A percentile compares a stretch with the other conserved stretches of the same genome.
Conservation (phyloP, 2,113 vertebrate species). For the Ornithorhynchus anatinus region DNA sequence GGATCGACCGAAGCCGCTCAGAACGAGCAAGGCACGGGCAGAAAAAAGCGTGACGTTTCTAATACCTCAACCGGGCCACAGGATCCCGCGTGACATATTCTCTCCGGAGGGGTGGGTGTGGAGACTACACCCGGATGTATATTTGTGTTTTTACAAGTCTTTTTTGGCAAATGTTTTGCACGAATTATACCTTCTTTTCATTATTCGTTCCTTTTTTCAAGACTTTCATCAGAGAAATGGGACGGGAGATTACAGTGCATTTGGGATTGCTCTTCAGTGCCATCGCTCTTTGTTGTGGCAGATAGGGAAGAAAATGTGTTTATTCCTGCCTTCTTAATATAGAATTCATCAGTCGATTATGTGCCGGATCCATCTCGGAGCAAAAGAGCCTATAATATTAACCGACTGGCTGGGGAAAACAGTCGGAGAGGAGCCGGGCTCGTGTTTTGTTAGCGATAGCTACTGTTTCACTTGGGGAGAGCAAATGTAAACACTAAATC, state of each 20-base stretch:
- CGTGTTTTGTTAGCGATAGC: too few relatives aligned
- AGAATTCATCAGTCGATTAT: slow-evolving; percentile 6
- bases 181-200: slow-evolving; percentile 39
- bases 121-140: neutral
- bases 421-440: neutral
- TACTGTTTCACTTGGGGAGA: too few relatives aligned
- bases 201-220: neutral
- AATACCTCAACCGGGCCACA: too few relatives aligned
- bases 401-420: neutral
- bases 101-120: too few relatives aligned
- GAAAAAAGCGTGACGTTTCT: too few relatives aligned
- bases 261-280: slow-evolving; percentile 18
- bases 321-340: slow-evolving; percentile 15
- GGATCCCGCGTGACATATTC: too few relatives aligned
- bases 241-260: slow-evolving; percentile 3
- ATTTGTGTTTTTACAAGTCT: slow-evolving; percentile 10
- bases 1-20: too few relatives aligned
- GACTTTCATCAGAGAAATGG: slow-evolving; percentile 28
- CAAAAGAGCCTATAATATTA: slow-evolving; percentile 8
- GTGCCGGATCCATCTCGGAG: neutral
- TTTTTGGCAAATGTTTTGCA: slow-evolving; percentile 10
- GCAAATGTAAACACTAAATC: too few relatives aligned
- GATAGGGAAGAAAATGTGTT: slow-evolving; percentile 11
- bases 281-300: slow-evolving; percentile 20
- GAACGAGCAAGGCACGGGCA: too few relatives aligned